A percentile compares a stretch with the other conserved stretches of the same genome.
Conservation (phyloP, 2,888 invertebrate genomes). For the Hirtodrosophila alboralis region DNA sequence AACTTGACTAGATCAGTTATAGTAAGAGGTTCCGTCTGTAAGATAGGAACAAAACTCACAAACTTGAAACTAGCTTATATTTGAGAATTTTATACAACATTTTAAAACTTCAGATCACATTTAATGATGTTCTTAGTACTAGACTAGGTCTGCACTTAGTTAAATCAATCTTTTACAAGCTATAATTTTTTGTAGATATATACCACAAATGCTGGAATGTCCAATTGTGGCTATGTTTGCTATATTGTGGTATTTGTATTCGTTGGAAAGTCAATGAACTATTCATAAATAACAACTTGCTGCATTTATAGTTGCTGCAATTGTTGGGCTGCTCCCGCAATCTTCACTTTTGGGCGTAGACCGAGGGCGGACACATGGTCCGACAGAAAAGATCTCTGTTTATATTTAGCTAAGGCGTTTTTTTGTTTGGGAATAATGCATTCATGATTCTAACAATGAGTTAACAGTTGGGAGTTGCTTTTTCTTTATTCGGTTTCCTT, state of each 20-base stretch:
- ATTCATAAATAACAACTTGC: slow-evolving; percentile 23
- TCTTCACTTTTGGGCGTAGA: slow-evolving; percentile 14
- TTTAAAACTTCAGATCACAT: too few relatives aligned
- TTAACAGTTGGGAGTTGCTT: slow-evolving; percentile 4
- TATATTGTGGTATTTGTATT: slow-evolving; percentile 22
- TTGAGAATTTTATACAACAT: too few relatives aligned
- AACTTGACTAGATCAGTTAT: too few relatives aligned
- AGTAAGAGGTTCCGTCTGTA: too few relatives aligned
- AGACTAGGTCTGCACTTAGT: neutral
- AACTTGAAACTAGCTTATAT: too few relatives aligned
- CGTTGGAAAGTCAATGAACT: slow-evolving; percentile 40
- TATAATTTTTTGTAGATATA: too few relatives aligned
- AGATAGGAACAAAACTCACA: slow-evolving; percentile 17
- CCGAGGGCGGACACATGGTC: slow-evolving; percentile 41
- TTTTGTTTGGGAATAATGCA: slow-evolving; percentile 38
- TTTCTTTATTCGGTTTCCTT: slow-evolving; percentile 12
- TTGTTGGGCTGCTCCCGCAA: slow-evolving; percentile 24
- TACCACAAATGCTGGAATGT: too few relatives aligned
- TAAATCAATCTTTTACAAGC: neutral
- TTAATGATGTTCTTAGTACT: neutral
- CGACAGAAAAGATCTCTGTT: slow-evolving; percentile 26
- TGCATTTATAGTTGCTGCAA: slow-evolving; percentile 7
- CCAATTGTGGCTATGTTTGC: too few relatives aligned
- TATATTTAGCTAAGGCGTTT: slow-evolving; percentile 19
- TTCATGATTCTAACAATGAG: slow-evolving; percentile 46